Percentiles rank a stretch among this genome's conserved stretches.
Evolutionary conservation across 2,888 invertebrate genomes (phyloP).

Genomic region (Loripinus fragilis): DNA sequence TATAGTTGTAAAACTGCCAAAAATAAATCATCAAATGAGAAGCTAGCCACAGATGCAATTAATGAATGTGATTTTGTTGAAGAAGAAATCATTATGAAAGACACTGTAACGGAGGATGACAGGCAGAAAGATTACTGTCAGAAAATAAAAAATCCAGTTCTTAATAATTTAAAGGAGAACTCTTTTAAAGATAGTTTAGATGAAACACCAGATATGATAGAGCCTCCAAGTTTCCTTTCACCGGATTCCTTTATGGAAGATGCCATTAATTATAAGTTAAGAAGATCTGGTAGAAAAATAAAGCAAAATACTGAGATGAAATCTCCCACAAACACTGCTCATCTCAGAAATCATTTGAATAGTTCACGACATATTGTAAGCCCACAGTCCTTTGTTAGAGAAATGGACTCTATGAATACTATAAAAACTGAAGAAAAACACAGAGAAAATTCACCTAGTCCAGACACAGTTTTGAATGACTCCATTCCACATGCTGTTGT

Average conservation of each 20-base stretch:
- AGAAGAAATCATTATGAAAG: neutral
- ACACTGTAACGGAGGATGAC: neutral
- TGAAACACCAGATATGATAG: constrained; percentile 8
- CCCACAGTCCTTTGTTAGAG: constrained; percentile 71
- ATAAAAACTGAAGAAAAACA: neutral
- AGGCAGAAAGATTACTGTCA: neutral
- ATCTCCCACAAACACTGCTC: neutral
- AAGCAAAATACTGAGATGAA: neutral
- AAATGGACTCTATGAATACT: constrained; percentile 46
- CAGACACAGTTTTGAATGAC: constrained; percentile 53
- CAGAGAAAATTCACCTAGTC: constrained; percentile 36
- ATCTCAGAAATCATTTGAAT: constrained; percentile 5
- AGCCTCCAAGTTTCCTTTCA: constrained; percentile 50
- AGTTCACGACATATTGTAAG: constrained; percentile 54
- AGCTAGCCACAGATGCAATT: neutral
- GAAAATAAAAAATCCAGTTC: neutral
- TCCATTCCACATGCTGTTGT: constrained; percentile 65
- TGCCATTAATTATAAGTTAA: constrained; percentile 11
- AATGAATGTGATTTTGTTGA: neutral
- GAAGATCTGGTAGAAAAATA: neutral
- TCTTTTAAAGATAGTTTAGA: constrained; percentile 1
- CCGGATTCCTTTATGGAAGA: constrained; percentile 10
- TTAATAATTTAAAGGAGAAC: neutral
- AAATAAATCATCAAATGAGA: neutral
- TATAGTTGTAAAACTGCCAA: neutral